phyloP scores from a whole-genome alignment of 2,113 vertebrate species.

The Stegostoma tigrinum region DNA sequence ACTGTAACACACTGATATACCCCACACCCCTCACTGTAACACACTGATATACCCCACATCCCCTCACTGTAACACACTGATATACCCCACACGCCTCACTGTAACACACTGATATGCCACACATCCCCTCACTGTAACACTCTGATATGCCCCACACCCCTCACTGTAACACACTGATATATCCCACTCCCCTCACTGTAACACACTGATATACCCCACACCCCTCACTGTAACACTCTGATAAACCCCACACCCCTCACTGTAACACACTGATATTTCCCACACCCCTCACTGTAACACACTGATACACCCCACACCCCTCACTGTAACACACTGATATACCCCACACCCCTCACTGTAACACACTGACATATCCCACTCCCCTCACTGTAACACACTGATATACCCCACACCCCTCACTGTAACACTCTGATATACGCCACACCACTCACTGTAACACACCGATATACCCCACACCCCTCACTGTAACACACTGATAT shows the following conservation, averaged over 20 bases:
- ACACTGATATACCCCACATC: not conserved
- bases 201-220: not conserved
- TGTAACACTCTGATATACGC: not conserved
- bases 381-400: not conserved
- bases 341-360: not conserved
- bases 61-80: not conserved
- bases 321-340: not conserved
- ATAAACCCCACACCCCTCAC: not conserved
- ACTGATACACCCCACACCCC: not conserved
- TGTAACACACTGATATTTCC: not conserved
- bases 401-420: not conserved
- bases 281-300: not conserved
- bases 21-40: not conserved
- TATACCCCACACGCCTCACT: not conserved
- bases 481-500: not conserved
- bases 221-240: not conserved
- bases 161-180: not conserved
- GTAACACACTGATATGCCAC: not conserved
- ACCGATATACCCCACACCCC: not conserved
- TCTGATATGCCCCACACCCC: not conserved
- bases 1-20: not conserved
- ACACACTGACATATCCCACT: not conserved
- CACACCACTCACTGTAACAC: not conserved
- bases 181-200: not conserved
- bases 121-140: not conserved